Percentiles rank a stretch among this genome's conserved stretches.
These are phyloP conservation scores for Grantiella picta DNA, from an alignment of 2,113 vertebrate genomes.

Conservation along the genomic window DNA sequence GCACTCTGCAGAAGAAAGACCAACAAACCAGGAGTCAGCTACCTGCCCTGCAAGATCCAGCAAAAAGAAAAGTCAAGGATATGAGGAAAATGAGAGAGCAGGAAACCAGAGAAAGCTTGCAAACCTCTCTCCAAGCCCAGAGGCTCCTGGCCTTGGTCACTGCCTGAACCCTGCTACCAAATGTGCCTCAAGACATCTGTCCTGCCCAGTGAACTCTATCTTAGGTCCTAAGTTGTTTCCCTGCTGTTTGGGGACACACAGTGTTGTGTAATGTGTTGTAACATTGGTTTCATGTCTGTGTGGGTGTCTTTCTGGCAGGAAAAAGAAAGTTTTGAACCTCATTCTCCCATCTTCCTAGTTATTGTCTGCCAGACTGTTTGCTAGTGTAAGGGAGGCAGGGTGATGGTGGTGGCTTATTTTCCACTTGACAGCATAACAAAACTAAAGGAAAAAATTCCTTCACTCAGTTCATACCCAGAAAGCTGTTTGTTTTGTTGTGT, in stretches of 20 bases:
- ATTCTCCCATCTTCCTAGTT: not conserved
- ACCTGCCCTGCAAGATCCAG: not conserved
- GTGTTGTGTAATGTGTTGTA: not conserved
- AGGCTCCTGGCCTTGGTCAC: not conserved
- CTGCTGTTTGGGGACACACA: not conserved
- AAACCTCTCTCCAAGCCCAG: not conserved
- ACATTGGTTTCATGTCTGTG: not conserved
- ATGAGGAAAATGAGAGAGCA: not conserved
- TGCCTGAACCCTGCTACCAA: not conserved
- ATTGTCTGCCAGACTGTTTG: not conserved
- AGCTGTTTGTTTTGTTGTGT: not conserved
- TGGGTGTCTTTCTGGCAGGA: conserved; percentile 4
- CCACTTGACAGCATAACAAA: not conserved
- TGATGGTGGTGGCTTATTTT: not conserved
- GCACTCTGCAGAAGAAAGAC: not conserved
- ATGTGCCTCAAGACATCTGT: not conserved
- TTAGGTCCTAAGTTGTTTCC: not conserved
- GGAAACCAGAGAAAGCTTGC: not conserved
- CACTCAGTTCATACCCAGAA: not conserved
- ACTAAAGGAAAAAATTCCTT: not conserved
- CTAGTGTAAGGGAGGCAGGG: not conserved
- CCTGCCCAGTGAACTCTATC: not conserved
- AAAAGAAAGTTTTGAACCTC: not conserved
- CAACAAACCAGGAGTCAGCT: not conserved
- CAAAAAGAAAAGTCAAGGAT: not conserved